phyloP scores from a whole-genome alignment of 2,888 invertebrate genomes.

The Eupithecia dodoneata region DNA sequence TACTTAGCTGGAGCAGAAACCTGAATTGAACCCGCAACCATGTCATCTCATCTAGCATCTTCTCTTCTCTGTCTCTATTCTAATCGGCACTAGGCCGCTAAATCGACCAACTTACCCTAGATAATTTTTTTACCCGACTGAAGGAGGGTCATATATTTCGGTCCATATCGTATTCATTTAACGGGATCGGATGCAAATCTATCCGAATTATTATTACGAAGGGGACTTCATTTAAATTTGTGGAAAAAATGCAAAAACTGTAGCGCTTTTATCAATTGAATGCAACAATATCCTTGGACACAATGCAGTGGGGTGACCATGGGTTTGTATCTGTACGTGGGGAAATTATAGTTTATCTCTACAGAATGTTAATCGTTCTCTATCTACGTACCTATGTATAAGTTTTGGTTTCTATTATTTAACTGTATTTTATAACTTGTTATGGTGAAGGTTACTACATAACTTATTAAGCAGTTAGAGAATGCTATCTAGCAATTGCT shows the following conservation, averaged over 20 bases:
- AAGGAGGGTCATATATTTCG: background rate
- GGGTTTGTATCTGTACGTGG: background rate
- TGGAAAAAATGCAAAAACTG: conserved; percentile 76
- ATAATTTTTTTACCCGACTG: background rate
- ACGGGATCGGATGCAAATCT: conserved; percentile 74
- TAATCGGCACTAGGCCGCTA: background rate
- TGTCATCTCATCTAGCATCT: background rate
- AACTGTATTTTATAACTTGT: background rate
- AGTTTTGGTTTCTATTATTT: background rate
- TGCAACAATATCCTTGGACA: conserved; percentile 67
- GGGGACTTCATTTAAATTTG: conserved; percentile 81
- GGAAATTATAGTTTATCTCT: background rate
- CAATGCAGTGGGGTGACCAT: conserved; percentile 67
- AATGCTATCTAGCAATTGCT: too few species aligned
- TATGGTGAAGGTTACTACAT: too few species aligned
- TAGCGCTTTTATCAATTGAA: conserved; percentile 77
- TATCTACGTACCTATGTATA: background rate
- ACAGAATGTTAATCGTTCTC: background rate
- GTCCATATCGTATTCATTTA: conserved; percentile 53
- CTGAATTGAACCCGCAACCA: background rate
- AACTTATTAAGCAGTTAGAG: too few species aligned
- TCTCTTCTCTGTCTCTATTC: too few species aligned
- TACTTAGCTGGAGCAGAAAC: background rate
- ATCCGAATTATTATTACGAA: conserved; percentile 57
- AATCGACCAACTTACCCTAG: background rate